Evolutionary conservation across 2,797 vertebrate genomes (phyloP).

Genomic region (Rhinogobio ventralis): DNA sequence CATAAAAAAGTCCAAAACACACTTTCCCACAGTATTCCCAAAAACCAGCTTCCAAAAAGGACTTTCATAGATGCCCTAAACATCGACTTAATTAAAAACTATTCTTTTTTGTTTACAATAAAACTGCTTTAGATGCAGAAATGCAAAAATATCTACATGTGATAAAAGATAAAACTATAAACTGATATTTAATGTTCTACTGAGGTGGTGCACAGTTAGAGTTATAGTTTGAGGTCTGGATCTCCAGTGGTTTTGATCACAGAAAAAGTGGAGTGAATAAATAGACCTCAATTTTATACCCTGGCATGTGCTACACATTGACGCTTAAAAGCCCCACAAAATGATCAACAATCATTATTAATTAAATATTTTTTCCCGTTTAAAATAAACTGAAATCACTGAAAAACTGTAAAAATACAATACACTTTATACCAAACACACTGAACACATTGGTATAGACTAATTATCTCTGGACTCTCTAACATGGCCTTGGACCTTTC

Average conservation of each 20-base stretch:
- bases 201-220: conserved; percentile 36
- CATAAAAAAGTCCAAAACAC: conserved; percentile 55
- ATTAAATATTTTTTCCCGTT: neutral
- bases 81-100: conserved; percentile 55
- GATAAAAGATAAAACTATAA: conserved; percentile 37
- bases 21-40: conserved; percentile 43
- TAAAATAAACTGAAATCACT: neutral
- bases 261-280: conserved; percentile 44
- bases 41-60: conserved; percentile 64
- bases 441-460: neutral
- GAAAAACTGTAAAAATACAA: neutral
- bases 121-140: conserved; percentile 69
- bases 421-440: neutral
- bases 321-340: conserved; percentile 21
- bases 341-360: conserved; percentile 28
- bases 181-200: conserved; percentile 51
- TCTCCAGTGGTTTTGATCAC: conserved; percentile 37
- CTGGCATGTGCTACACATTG: conserved; percentile 37
- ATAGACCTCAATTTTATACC: conserved; percentile 53
- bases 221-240: conserved; percentile 57
- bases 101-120: conserved; percentile 61
- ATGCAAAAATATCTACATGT: conserved; percentile 48
- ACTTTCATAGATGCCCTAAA: conserved; percentile 74
- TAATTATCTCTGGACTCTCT: conserved; percentile 2
- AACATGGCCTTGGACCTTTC: conserved; percentile 9